Conservation (phyloP, 2,113 vertebrate genomes). For the Pavo muticus region DNA sequence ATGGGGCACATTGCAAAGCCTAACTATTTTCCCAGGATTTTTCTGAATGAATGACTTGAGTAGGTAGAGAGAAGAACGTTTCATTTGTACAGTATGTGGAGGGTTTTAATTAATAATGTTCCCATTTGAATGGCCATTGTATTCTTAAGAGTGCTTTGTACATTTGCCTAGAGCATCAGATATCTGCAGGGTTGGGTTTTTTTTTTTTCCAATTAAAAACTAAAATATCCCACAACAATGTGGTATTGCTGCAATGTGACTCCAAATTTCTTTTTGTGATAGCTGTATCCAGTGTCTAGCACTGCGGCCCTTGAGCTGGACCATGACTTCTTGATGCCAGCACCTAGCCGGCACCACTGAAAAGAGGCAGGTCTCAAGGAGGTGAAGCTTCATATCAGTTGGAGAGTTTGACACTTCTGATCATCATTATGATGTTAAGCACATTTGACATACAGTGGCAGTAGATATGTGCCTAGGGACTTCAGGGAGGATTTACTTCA, state of each 20-base stretch:
- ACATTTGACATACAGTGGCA: background rate
- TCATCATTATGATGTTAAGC: background rate
- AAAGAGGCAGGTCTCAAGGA: background rate
- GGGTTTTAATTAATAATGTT: slow-evolving; percentile 71
- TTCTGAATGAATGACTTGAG: slow-evolving; percentile 72
- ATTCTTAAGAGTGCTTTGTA: slow-evolving; percentile 38
- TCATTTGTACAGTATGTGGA: slow-evolving; percentile 59
- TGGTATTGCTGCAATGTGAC: background rate
- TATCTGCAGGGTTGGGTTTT: background rate
- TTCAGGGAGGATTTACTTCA: background rate
- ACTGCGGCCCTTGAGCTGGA: background rate
- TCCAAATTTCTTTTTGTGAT: background rate
- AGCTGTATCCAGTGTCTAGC: background rate
- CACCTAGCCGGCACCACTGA: background rate
- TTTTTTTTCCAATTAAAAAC: slow-evolving; percentile 10
- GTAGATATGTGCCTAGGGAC: background rate
- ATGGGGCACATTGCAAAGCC: slow-evolving; percentile 56
- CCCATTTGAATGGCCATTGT: slow-evolving; percentile 60
- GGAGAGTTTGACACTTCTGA: background rate
- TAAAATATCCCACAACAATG: background rate
- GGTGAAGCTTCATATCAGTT: background rate
- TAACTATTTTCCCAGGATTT: slow-evolving; percentile 74
- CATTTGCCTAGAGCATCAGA: background rate
- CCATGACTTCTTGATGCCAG: background rate
- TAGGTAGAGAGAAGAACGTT: slow-evolving; percentile 70